Percentiles rank a stretch among this genome's conserved stretches.
Conservation (phyloP, 2,888 invertebrate genomes). For the Euplagia quadripunctaria region DNA sequence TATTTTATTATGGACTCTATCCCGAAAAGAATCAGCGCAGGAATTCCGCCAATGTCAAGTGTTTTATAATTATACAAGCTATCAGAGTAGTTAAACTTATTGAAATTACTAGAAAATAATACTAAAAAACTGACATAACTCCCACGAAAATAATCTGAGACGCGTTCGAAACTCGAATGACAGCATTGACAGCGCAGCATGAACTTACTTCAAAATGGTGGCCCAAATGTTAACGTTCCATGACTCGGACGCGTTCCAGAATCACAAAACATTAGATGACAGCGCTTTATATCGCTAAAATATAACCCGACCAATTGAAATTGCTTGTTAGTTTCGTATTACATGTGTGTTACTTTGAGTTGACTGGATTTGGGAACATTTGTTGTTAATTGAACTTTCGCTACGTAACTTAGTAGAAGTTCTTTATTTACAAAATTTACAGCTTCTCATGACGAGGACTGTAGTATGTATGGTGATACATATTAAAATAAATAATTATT, state of each 20-base stretch:
- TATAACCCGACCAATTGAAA: constrained; percentile 1
- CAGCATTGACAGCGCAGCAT: not conserved
- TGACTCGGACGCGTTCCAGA: not conserved
- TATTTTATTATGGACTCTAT: no score
- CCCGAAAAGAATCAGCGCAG: no score
- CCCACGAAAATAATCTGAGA: no score
- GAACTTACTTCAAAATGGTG: not conserved
- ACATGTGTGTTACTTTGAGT: not conserved
- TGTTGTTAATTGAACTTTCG: not conserved
- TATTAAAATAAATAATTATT: no score
- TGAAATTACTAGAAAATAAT: no score
- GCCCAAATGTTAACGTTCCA: not conserved
- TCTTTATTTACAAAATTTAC: not conserved
- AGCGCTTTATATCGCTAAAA: not conserved
- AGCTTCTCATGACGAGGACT: constrained; percentile 4
- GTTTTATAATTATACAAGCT: no score
- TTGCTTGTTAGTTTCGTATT: constrained; percentile 2
- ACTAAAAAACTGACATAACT: no score
- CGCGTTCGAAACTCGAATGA: no score
- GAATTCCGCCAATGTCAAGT: no score
- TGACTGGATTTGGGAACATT: not conserved
- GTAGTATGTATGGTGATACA: no score
- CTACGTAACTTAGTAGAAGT: not conserved
- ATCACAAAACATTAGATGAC: not conserved
- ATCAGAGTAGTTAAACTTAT: no score